Base-by-base conservation (phyloP, 2,888 invertebrate genomes). In the Cistogaster globosa region DNA sequence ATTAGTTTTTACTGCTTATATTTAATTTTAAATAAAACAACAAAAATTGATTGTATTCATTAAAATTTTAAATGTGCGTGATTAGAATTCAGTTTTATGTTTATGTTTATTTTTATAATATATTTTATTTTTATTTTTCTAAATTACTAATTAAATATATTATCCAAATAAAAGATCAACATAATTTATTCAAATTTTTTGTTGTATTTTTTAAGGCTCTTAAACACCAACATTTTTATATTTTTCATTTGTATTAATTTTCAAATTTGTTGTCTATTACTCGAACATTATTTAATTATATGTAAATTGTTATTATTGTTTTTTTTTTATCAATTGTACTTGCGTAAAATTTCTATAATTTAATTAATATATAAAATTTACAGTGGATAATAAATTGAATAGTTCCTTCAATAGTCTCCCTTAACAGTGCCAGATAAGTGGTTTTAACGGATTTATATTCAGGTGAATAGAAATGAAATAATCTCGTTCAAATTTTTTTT, bases 61-160 rank as follows among this genome's bases (percentile, higher is more conserved):
- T 83, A 83, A 69, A 75, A 71, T 79, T 79, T 83, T 75, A 79
- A 75, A 75, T 83, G 74, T 60, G 38, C 69, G 58, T 75, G 83
- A 79, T 74, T 78, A 79, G 74, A 75, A 79, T 69, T 63, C 42
- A 32, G 75, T 75, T 68, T 53, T 62, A 63, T 69, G 42, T 79
- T 68, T 74, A 76, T 63, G 6, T 76, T 63, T 63, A 55, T 63
- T 62, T 68, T 16, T 48, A 36, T 68, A 22, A n/a, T 11, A 48
- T 58, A 38, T 68, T 38, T n/a, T 11, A 48, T 58, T 48, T 60
- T 71, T 63, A 32, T 74, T 65, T 71, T 26, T 22, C 53, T 12
- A 67, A 74, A 72, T 74, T 80, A 84, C 80, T 84, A 84, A 81
- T 84, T 81, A 84, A 84, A 84, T 84, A 76, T 77, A 76, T 84